Evolutionary conservation across 2,888 invertebrate genomes (phyloP).

Genomic region (Platerodrilus igneus): DNA sequence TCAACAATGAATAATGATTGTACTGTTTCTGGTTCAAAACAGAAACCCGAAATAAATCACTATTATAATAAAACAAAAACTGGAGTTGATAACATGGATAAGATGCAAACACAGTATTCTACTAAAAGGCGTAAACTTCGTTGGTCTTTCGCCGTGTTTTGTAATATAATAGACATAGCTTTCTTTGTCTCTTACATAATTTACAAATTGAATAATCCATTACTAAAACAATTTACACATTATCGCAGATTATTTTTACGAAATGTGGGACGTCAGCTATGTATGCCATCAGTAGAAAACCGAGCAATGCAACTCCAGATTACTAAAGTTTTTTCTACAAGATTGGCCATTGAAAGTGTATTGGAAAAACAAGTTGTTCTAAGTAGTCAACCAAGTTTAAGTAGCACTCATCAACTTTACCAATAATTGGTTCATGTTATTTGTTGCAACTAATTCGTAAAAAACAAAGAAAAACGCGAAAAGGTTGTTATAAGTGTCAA

Average conservation of each 20-base stretch:
- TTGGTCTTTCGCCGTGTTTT: conserved; percentile 1
- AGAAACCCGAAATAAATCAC: not conserved
- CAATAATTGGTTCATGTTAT: too few relatives aligned
- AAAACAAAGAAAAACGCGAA: too few relatives aligned
- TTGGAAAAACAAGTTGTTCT: too few relatives aligned
- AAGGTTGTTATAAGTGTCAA: too few relatives aligned
- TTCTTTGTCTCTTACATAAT: not conserved
- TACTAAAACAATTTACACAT: not conserved
- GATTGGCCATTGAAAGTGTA: too few relatives aligned
- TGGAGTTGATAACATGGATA: conserved; percentile 1
- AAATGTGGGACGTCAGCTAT: not conserved
- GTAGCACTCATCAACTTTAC: too few relatives aligned
- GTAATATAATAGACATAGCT: conserved; percentile 1
- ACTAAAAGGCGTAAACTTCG: not conserved
- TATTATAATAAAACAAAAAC: not conserved
- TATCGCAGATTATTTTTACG: not conserved
- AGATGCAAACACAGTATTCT: not conserved
- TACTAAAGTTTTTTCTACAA: too few relatives aligned
- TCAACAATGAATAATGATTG: not conserved
- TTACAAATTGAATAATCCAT: not conserved
- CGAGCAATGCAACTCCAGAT: too few relatives aligned
- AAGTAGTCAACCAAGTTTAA: too few relatives aligned
- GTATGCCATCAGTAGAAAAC: not conserved
- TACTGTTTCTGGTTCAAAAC: not conserved
- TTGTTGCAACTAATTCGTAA: too few relatives aligned